phyloP scores from a whole-genome alignment of 2,113 vertebrate species.

The Callopanchax toddi region DNA sequence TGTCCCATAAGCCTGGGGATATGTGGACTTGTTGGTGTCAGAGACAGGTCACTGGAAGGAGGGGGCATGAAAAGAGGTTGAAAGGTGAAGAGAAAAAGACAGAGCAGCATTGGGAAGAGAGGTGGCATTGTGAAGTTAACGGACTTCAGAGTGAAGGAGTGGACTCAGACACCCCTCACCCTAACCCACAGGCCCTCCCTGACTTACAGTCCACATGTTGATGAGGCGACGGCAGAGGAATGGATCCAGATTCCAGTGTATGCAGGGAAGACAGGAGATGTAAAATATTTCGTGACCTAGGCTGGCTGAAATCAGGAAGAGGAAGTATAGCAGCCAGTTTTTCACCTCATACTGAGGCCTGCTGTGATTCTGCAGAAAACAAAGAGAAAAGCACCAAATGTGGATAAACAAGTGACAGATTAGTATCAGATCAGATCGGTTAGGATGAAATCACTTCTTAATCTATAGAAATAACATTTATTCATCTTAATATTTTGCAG shows the following conservation, averaged over 20 bases:
- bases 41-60: conserved; percentile 60
- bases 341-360: conserved; percentile 84
- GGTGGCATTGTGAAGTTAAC: conserved; percentile 46
- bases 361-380: conserved; percentile 55
- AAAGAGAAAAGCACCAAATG: conserved; percentile 1
- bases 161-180: neutral
- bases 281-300: conserved; percentile 94
- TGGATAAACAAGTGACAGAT: neutral
- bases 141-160: conserved; percentile 5
- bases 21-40: conserved; percentile 62
- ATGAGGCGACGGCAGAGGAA: conserved; percentile 90
- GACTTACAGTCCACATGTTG: conserved; percentile 85
- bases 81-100: conserved; percentile 59
- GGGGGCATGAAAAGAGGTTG: conserved; percentile 68
- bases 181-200: conserved; percentile 78
- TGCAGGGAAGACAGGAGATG: conserved; percentile 92
- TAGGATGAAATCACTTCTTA: neutral
- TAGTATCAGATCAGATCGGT: neutral
- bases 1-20: conserved; percentile 67
- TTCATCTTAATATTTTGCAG: no score
- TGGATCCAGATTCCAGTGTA: conserved; percentile 91
- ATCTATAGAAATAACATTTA: no score
- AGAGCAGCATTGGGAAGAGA: conserved; percentile 49
- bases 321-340: conserved; percentile 88
- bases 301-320: conserved; percentile 89